Conservation (phyloP, 2,888 invertebrate genomes). For the Electrophaes corylata region DNA sequence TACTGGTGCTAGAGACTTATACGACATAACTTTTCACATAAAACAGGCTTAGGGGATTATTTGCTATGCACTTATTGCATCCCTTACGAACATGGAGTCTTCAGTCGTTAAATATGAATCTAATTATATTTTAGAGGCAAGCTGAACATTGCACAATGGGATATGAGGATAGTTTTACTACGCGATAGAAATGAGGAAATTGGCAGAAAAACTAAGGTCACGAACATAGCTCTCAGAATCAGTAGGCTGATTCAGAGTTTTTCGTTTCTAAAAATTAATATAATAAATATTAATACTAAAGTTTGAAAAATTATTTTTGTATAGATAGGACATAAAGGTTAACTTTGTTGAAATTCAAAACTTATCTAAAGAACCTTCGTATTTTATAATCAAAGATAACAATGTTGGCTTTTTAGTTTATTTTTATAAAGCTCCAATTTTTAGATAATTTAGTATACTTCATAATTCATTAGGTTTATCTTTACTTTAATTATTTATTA, state of each 20-base stretch:
- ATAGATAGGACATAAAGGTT: background rate
- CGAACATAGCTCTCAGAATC: too few relatives aligned
- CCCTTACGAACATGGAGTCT: background rate
- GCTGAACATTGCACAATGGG: too few relatives aligned
- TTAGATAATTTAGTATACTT: background rate
- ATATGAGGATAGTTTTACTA: too few relatives aligned
- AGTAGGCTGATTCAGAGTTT: too few relatives aligned
- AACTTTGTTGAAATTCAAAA: background rate
- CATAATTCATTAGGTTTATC: background rate
- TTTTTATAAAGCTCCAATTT: background rate
- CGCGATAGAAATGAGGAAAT: too few relatives aligned
- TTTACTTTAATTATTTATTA: background rate
- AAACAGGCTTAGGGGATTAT: constrained; percentile 30
- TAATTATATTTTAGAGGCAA: background rate
- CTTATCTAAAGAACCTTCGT: background rate
- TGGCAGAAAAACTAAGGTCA: too few relatives aligned
- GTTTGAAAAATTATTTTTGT: too few relatives aligned
- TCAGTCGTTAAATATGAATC: background rate
- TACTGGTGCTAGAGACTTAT: constrained; percentile 9
- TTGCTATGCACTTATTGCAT: constrained; percentile 18
- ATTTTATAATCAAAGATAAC: background rate
- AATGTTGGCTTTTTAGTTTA: background rate
- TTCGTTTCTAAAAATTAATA: too few relatives aligned
- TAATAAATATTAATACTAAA: too few relatives aligned
- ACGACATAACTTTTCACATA: constrained; percentile 31